These are phyloP conservation scores for Caenorhabditis macrosperma DNA, from an alignment of 2,888 invertebrate genomes.

Conservation along the genomic window DNA sequence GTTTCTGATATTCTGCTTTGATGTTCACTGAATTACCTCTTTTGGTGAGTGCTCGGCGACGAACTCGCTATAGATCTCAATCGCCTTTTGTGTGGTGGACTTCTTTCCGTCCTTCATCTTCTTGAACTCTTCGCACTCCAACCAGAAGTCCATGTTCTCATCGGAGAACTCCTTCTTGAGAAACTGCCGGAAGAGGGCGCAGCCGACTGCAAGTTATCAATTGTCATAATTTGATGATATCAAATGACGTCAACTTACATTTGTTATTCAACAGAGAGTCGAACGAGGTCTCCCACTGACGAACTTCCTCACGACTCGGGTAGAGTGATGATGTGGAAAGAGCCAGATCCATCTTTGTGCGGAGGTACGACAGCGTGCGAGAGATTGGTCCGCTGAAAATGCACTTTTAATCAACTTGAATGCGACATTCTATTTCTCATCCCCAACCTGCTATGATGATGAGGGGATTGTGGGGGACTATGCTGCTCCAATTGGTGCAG, in stretches of 20 bases:
- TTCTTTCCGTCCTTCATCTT: conserved; percentile 76
- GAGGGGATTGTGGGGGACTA: neutral
- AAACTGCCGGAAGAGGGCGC: conserved; percentile 75
- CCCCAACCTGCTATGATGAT: conserved; percentile 21
- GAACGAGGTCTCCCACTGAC: conserved; percentile 74
- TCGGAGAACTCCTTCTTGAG: conserved; percentile 74
- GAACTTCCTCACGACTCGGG: conserved; percentile 74
- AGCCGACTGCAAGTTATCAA: conserved; percentile 71
- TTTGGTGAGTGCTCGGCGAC: conserved; percentile 71
- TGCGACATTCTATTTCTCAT: neutral
- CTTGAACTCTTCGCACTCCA: conserved; percentile 77
- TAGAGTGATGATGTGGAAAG: conserved; percentile 71
- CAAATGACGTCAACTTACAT: conserved; percentile 67
- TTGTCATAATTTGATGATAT: conserved; percentile 5
- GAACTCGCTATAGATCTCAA: conserved; percentile 74
- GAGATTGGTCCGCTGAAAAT: conserved; percentile 75
- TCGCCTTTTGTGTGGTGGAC: conserved; percentile 70
- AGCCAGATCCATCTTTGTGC: conserved; percentile 73
- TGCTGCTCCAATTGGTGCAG: conserved; percentile 22
- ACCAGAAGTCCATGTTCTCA: conserved; percentile 79
- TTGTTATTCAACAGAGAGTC: conserved; percentile 75
- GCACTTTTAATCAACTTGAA: neutral
- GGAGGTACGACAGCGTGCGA: conserved; percentile 73
- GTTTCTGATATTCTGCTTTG: too few relatives aligned
- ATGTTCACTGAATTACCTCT: conserved; percentile 66